Evolutionary conservation across 2,888 invertebrate genomes (phyloP).

Genomic region (Parasteatoda lunata): DNA sequence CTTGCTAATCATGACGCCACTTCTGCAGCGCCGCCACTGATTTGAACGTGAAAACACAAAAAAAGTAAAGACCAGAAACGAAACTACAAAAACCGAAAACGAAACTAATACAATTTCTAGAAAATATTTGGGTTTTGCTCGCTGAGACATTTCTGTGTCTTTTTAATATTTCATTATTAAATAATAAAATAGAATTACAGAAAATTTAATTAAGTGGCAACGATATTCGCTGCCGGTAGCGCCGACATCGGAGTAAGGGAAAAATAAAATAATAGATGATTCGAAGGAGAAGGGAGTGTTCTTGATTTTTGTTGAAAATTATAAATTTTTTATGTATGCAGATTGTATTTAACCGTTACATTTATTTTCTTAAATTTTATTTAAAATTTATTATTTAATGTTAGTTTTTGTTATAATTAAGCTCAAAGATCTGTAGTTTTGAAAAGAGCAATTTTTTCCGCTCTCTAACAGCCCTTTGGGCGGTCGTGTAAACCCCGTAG

Average conservation of each 20-base stretch:
- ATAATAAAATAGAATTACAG: too few relatives aligned
- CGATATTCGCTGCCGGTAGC: slow-evolving; percentile 38
- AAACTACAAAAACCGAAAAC: too few relatives aligned
- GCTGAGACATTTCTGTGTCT: too few relatives aligned
- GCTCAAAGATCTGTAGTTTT: slow-evolving; percentile 7
- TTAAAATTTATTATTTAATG: slow-evolving; percentile 15
- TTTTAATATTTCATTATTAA: too few relatives aligned
- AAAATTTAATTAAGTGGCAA: slow-evolving; percentile 26
- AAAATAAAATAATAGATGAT: slow-evolving; percentile 31
- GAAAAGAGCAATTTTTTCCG: slow-evolving; percentile 29
- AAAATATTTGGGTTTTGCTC: too few relatives aligned
- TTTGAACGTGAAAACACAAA: too few relatives aligned
- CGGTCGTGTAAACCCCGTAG: slow-evolving; percentile 68
- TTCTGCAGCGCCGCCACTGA: too few relatives aligned
- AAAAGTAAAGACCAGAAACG: too few relatives aligned
- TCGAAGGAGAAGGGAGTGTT: slow-evolving; percentile 8
- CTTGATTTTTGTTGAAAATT: slow-evolving; percentile 45
- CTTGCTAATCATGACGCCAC: too few relatives aligned
- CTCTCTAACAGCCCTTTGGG: slow-evolving; percentile 53
- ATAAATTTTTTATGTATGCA: slow-evolving; percentile 19
- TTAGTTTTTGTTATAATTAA: slow-evolving; percentile 14
- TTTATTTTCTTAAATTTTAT: background rate
- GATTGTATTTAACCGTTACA: background rate
- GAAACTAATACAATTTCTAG: too few relatives aligned
- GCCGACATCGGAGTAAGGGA: slow-evolving; percentile 36